Base-by-base conservation (phyloP, 1,140 invertebrate genomes). In the Coenobita brevimanus region DNA sequence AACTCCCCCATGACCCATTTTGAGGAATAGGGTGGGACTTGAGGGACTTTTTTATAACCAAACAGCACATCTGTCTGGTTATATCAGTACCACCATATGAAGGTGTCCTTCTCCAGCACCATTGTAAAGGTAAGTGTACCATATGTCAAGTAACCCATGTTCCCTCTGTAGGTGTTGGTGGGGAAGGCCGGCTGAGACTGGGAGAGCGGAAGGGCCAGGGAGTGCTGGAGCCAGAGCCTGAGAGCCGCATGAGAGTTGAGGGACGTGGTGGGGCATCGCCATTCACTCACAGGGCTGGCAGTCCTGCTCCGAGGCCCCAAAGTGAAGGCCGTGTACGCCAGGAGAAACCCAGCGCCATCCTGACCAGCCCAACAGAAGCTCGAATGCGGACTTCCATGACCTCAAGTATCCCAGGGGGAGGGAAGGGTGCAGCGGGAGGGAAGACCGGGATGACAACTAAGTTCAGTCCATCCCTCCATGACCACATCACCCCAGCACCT, bases 111-210 rank as follows among this genome's bases (percentile, higher is more conserved):
- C n/a, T n/a, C n/a, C n/a, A n/a, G n/a, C n/a, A n/a, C n/a, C n/a
- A n/a, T n/a, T n/a, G n/a, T n/a, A n/a, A n/a, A n/a, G n/a, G n/a
- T n/a, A n/a, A n/a, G n/a, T n/a, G n/a, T n/a, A n/a, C n/a, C n/a
- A n/a, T n/a, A n/a, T n/a, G n/a, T n/a, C n/a, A n/a, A 69, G 64
- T 50, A 50, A 50, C 46, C 46, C 46, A 50, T 50, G 6, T 17
- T 50, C 17, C 6, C 46, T 64, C 27, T 36, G 4, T 46, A 87
- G 84, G 84, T 46, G 76, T 87, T 36, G 76, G 84, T n/a, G 67
- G 84, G 33, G 84, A 87, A 73, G 84, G 84, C 3, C 84, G 84
- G 21, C 64, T 87, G 43, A 38, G 84, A n/a, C 67, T 87, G 84
- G 57, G 78, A 24, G 84, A 87, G n/a, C 76, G 84, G 13, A 41